These are phyloP conservation scores for Rotaria magnacalcarata DNA, from an alignment of 2,888 invertebrate genomes.

Conservation along the genomic window DNA sequence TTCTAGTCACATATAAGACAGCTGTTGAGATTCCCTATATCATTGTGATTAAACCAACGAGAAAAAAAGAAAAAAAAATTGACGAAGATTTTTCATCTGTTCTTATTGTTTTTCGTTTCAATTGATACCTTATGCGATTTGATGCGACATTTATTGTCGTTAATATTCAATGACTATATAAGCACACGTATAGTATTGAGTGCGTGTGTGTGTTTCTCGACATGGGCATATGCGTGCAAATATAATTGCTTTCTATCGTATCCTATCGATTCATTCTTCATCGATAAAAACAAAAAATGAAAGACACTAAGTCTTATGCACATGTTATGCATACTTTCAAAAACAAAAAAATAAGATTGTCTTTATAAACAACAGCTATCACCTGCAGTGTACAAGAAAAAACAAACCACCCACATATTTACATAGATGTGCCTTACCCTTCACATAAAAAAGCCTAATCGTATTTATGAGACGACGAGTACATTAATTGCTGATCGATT, in stretches of 20 bases:
- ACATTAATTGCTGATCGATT: neutral
- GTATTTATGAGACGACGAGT: neutral
- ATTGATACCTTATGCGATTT: neutral
- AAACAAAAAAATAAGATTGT: neutral
- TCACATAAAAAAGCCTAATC: neutral
- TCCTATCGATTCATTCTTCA: neutral
- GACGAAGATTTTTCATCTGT: neutral
- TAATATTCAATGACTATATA: neutral
- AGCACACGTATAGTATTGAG: neutral
- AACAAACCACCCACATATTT: neutral
- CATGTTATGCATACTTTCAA: neutral
- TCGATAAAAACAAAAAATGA: neutral
- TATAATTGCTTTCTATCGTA: neutral
- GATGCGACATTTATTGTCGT: neutral
- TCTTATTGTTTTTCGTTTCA: neutral
- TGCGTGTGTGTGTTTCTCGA: neutral
- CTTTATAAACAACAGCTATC: neutral
- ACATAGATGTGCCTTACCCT: neutral
- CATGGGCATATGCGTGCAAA: neutral
- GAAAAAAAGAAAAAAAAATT: too few species aligned
- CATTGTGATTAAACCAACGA: neutral
- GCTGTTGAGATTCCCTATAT: neutral
- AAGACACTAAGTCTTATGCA: neutral
- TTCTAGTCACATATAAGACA: neutral
- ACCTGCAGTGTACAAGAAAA: neutral